phyloP scores from a whole-genome alignment of 1,140 invertebrate species.

The Brachionus plicatilis region DNA sequence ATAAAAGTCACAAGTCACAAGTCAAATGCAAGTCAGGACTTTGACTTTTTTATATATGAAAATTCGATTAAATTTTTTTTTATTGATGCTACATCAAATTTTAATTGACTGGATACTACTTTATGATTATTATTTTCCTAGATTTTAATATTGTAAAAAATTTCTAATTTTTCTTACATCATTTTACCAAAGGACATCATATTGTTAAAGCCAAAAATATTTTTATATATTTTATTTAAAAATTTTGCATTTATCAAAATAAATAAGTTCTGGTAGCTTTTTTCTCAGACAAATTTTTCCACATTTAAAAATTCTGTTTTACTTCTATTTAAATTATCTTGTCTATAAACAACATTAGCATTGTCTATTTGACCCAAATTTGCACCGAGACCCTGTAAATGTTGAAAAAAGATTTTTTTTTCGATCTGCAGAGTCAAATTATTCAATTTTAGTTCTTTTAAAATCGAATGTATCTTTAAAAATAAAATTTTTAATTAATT shows the following conservation, averaged over 20 bases:
- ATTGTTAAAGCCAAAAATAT: neutral
- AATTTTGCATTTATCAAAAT: neutral
- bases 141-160: no score
- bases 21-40: no score
- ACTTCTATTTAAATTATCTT: neutral
- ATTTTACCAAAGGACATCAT: neutral
- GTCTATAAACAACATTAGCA: neutral
- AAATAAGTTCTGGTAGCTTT: neutral
- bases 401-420: slow-evolving; percentile 54
- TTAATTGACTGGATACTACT: no score
- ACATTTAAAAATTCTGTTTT: slow-evolving; percentile 17
- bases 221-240: neutral
- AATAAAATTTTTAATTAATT: neutral
- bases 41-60: no score
- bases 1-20: no score
- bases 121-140: no score
- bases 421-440: slow-evolving; percentile 55
- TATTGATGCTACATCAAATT: no score
- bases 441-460: slow-evolving; percentile 52
- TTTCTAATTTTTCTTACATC: no score
- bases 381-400: slow-evolving; percentile 53
- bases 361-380: slow-evolving; percentile 44
- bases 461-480: slow-evolving; percentile 46
- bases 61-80: no score
- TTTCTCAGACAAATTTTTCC: slow-evolving; percentile 31